phyloP scores from a whole-genome alignment of 2,797 vertebrate species.

The Morelia viridis region DNA sequence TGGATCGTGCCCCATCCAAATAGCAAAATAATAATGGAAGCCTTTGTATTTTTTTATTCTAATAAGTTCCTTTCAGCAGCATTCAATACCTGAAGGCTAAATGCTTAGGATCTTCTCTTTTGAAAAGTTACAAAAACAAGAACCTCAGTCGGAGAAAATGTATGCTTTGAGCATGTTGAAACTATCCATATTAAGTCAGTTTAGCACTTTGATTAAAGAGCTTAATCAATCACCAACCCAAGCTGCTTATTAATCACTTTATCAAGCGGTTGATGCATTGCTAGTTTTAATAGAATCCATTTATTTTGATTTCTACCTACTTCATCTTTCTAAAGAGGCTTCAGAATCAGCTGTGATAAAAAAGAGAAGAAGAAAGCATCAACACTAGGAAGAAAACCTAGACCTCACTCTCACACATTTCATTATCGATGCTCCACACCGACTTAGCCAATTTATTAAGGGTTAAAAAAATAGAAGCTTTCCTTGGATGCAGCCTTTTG shows the following conservation, averaged over 20 bases:
- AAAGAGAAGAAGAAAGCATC: constrained; percentile 61
- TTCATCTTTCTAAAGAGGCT: constrained; percentile 95
- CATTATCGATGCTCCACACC: constrained; percentile 86
- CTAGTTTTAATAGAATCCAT: constrained; percentile 99
- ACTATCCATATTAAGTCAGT: constrained; percentile 86
- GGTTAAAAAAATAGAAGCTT: constrained; percentile 65
- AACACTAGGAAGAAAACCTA: constrained; percentile 75
- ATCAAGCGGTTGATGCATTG: constrained; percentile 99
- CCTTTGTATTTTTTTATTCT: constrained; percentile 22
- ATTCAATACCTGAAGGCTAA: constrained; percentile 65
- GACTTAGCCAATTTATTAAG: constrained; percentile 97
- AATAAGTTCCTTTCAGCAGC: constrained; percentile 59
- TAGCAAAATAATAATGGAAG: background rate
- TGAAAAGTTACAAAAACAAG: constrained; percentile 79
- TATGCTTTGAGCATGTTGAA: constrained; percentile 78
- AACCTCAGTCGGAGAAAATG: constrained; percentile 73
- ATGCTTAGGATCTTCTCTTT: constrained; percentile 73
- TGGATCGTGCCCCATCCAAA: background rate
- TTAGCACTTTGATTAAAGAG: constrained; percentile 99
- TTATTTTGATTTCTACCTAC: constrained; percentile 99
- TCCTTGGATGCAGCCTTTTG: constrained; percentile 83
- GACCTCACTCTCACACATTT: constrained; percentile 77
- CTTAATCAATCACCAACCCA: constrained; percentile 99
- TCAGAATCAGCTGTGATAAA: constrained; percentile 96
- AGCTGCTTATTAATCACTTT: constrained; percentile 99